phyloP scores from a whole-genome alignment of 2,797 vertebrate species.

The Tangara arthus region DNA sequence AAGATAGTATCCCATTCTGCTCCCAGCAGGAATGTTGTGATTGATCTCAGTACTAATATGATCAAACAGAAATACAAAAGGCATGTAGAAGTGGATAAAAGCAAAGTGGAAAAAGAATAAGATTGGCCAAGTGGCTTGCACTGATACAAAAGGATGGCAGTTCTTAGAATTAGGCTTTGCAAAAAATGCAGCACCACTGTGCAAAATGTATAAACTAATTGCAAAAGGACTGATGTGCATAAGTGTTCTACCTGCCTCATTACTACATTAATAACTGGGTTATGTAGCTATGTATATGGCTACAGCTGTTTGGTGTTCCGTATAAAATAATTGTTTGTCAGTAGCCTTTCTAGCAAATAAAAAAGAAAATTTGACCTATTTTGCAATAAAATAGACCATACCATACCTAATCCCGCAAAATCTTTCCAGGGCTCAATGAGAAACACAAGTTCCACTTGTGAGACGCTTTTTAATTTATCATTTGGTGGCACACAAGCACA shows the following conservation, averaged over 20 bases:
- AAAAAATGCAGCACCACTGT: not conserved
- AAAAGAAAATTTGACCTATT: not conserved
- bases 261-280: not conserved
- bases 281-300: not conserved
- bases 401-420: not conserved
- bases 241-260: not conserved
- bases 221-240: not conserved
- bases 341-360: not conserved
- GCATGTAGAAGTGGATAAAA: not conserved
- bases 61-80: conserved; percentile 34
- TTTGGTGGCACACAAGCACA: not conserved
- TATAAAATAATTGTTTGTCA: not conserved
- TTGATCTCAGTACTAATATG: conserved; percentile 17
- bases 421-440: not conserved
- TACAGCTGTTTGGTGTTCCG: not conserved
- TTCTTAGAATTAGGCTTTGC: not conserved
- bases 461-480: not conserved
- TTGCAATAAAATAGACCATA: not conserved
- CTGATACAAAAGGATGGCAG: not conserved
- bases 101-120: not conserved
- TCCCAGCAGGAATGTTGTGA: conserved; percentile 25
- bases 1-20: not conserved
- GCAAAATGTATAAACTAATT: not conserved
- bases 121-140: not conserved
- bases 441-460: not conserved